Percentiles rank a stretch among this genome's conserved stretches.
phyloP scores from a whole-genome alignment of 2,113 vertebrate genomes.

The Fulica atra region DNA sequence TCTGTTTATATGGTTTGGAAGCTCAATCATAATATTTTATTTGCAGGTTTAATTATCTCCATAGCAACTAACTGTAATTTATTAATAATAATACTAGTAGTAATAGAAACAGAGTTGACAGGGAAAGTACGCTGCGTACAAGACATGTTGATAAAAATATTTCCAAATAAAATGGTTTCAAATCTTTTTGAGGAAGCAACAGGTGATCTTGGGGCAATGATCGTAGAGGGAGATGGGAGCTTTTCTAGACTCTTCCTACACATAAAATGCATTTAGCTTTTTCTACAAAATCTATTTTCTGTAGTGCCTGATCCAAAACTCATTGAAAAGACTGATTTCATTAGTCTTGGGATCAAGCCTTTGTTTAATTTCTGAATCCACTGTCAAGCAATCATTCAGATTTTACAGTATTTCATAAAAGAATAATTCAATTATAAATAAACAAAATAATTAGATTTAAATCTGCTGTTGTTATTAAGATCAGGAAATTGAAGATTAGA shows the following conservation, averaged over 20 bases:
- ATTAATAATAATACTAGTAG: background rate
- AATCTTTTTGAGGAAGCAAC: background rate
- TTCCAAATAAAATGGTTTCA: background rate
- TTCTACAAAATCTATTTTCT: background rate
- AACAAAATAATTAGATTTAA: background rate
- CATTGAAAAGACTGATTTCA: background rate
- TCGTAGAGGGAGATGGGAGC: background rate
- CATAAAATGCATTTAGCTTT: background rate
- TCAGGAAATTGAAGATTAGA: background rate
- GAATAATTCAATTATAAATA: background rate
- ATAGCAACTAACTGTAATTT: background rate
- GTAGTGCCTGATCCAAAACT: background rate
- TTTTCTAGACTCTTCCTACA: background rate
- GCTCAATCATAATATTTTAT: background rate
- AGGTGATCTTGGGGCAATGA: background rate
- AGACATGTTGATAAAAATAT: background rate
- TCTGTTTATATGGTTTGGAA: background rate
- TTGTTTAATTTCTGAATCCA: background rate
- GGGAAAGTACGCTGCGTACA: background rate
- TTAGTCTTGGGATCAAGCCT: background rate
- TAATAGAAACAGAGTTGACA: background rate
- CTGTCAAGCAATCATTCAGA: background rate
- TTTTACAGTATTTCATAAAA: background rate
- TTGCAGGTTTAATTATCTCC: slow-evolving; percentile 3
- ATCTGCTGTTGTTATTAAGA: background rate